Evolutionary conservation across 35 echinoderm and acorn worm genomes (phyloP).

Genomic region (Eucidaris tribuloides): DNA sequence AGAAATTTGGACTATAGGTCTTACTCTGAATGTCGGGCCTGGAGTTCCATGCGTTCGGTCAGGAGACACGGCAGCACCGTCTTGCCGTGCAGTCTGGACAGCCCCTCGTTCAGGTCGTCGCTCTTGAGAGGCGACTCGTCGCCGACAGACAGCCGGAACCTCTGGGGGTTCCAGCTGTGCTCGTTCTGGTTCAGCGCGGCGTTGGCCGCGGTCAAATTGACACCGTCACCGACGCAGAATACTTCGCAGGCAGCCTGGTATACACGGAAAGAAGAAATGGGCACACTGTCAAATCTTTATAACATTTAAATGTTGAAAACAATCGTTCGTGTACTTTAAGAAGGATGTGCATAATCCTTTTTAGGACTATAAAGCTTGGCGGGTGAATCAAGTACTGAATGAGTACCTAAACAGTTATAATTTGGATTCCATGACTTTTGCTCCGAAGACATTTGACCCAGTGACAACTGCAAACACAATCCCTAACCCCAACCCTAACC

Average conservation of each 20-base stretch:
- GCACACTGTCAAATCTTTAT: too few relatives aligned
- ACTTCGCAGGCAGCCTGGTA: constrained; percentile 72
- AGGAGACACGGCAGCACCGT: constrained; percentile 55
- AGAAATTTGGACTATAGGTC: background rate
- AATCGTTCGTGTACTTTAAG: too few relatives aligned
- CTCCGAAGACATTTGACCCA: too few relatives aligned
- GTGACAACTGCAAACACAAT: too few relatives aligned
- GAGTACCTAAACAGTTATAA: too few relatives aligned
- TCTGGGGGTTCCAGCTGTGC: constrained; percentile 63
- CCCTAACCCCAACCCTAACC: too few relatives aligned
- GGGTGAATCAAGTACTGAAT: too few relatives aligned
- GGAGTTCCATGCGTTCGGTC: constrained; percentile 51
- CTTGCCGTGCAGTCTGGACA: constrained; percentile 74
- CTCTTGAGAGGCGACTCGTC: constrained; percentile 33
- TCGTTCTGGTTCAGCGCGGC: constrained; percentile 45
- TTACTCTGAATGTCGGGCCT: constrained; percentile 73
- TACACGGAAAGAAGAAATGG: too few relatives aligned
- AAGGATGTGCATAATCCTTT: too few relatives aligned
- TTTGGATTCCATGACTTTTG: too few relatives aligned
- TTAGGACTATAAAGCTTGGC: too few relatives aligned
- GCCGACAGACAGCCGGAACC: constrained; percentile 48
- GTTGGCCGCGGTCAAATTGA: constrained; percentile 54
- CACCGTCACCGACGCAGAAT: constrained; percentile 72
- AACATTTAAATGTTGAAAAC: too few relatives aligned
- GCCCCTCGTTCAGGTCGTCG: constrained; percentile 44